Percentiles rank a stretch among this genome's conserved stretches.
These are phyloP conservation scores for Pinctada fucata DNA, from an alignment of 2,888 invertebrate species.

Conservation along the genomic window DNA sequence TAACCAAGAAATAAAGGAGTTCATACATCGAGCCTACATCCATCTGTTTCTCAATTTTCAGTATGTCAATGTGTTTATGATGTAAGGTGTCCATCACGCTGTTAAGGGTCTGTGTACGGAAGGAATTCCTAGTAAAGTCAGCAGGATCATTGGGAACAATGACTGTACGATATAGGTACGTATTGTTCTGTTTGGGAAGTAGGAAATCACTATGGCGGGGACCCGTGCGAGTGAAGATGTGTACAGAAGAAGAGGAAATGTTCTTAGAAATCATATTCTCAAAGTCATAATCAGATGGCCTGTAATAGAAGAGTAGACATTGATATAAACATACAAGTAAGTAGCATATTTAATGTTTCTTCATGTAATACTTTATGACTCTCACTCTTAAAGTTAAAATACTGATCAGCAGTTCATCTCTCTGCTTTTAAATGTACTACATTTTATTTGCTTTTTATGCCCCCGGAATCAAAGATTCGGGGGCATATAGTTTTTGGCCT, in stretches of 20 bases:
- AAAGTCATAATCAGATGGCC: slow-evolving; percentile 64
- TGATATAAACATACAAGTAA: too few relatives aligned
- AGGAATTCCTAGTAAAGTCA: slow-evolving; percentile 72
- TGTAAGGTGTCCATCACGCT: slow-evolving; percentile 57
- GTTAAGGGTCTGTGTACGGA: slow-evolving; percentile 71
- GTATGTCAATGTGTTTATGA: slow-evolving; percentile 61
- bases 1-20: slow-evolving; percentile 67
- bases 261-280: slow-evolving; percentile 66
- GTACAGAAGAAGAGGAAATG: slow-evolving; percentile 59
- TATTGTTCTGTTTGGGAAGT: slow-evolving; percentile 48
- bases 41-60: slow-evolving; percentile 62
- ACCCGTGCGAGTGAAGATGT: slow-evolving; percentile 57
- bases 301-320: slow-evolving; percentile 48
- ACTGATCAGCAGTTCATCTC: too few relatives aligned
- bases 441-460: too few relatives aligned
- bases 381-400: too few relatives aligned
- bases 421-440: too few relatives aligned
- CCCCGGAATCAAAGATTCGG: too few relatives aligned
- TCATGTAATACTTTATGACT: too few relatives aligned
- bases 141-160: slow-evolving; percentile 73
- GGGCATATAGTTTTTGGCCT: too few relatives aligned
- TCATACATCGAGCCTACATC: slow-evolving; percentile 64
- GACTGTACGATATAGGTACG: slow-evolving; percentile 54
- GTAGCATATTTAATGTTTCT: too few relatives aligned
- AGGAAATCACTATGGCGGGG: slow-evolving; percentile 38